Conservation (phyloP, 2,797 vertebrate species). For the Sparus aurata region DNA sequence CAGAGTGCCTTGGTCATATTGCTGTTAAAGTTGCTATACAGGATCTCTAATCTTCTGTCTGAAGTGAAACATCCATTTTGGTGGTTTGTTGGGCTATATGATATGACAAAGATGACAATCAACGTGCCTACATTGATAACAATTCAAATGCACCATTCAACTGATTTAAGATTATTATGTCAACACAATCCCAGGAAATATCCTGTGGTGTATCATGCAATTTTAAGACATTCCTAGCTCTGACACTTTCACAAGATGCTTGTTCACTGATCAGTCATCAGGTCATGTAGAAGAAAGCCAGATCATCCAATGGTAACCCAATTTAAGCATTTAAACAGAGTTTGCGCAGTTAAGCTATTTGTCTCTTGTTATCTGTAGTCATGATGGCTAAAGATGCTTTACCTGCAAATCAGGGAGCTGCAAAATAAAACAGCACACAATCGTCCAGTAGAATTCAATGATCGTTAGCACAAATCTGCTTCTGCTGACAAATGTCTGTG, state of each 20-base stretch:
- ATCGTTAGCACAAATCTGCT: not conserved
- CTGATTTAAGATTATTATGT: not conserved
- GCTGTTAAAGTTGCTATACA: constrained; percentile 33
- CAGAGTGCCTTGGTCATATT: constrained; percentile 54
- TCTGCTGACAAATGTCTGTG: constrained; percentile 10
- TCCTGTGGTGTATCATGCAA: not conserved
- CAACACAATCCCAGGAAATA: not conserved
- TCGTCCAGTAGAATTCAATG: constrained; percentile 7
- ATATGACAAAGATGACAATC: not conserved
- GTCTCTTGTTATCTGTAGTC: constrained; percentile 15
- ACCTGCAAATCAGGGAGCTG: constrained; percentile 3
- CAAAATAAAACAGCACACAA: constrained; percentile 1
- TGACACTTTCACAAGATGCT: not conserved
- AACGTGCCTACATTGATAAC: not conserved
- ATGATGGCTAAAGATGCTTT: constrained; percentile 13
- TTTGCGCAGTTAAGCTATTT: not conserved
- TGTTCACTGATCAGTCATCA: constrained; percentile 1
- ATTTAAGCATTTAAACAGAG: not conserved
- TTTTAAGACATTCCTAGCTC: not conserved
- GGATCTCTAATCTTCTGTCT: not conserved
- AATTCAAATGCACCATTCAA: not conserved
- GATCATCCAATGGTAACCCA: not conserved
- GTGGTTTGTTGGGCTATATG: not conserved
- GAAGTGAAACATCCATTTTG: not conserved
- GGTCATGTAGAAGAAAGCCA: not conserved